Conservation (phyloP, 2,113 vertebrate genomes). For the Sturnus vulgaris region DNA sequence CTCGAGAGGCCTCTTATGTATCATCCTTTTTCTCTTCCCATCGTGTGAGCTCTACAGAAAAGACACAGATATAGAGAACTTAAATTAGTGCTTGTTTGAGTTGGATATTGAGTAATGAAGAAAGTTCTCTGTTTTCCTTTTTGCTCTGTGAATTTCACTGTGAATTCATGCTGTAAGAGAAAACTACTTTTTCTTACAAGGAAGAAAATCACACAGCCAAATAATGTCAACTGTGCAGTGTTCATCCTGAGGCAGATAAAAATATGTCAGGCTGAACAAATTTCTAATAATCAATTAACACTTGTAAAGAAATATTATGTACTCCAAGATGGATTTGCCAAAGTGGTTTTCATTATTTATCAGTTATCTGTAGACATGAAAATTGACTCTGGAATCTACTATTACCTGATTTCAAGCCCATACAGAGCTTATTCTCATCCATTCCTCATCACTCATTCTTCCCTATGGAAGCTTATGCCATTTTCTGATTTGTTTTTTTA, state of each 20-base stretch:
- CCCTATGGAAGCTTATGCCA: neutral
- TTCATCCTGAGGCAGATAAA: neutral
- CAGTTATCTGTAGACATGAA: neutral
- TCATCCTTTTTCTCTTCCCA: neutral
- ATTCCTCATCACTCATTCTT: neutral
- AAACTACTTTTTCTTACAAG: neutral
- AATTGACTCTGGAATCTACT: neutral
- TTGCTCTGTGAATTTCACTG: neutral
- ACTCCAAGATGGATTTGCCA: neutral
- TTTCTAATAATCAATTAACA: neutral
- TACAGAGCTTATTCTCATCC: neutral
- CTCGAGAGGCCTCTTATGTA: accelerated
- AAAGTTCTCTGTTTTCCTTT: neutral
- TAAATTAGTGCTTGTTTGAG: neutral
- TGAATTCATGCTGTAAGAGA: neutral
- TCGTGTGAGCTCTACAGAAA: neutral
- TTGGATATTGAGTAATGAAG: neutral
- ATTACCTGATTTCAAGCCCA: neutral
- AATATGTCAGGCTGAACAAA: neutral
- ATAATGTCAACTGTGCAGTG: neutral
- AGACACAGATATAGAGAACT: neutral
- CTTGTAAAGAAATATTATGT: neutral
- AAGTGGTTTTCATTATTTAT: neutral
- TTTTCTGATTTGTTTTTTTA: neutral
- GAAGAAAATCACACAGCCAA: neutral